These are phyloP conservation scores for Percopsis transmontana DNA, from an alignment of 2,113 vertebrate genomes.

Conservation along the genomic window DNA sequence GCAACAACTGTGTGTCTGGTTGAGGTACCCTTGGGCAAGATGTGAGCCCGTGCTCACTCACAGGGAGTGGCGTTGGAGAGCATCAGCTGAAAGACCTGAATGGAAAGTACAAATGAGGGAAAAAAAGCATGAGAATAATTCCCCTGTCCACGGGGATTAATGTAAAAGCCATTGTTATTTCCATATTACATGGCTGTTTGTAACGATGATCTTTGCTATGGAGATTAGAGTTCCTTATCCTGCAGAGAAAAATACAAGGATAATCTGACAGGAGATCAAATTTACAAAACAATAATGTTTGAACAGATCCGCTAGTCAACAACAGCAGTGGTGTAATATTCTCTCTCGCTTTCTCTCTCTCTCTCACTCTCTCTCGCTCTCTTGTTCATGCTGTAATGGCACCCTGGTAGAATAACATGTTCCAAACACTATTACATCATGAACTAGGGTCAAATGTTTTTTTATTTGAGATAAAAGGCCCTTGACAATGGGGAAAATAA, in stretches of 20 bases:
- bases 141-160: not conserved
- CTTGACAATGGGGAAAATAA: slow-evolving; percentile 39
- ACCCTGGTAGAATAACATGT: slow-evolving; percentile 36
- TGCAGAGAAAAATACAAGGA: slow-evolving; percentile 59
- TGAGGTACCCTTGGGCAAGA: no score
- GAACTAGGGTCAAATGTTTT: slow-evolving; percentile 38
- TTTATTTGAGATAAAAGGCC: slow-evolving; percentile 43
- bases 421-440: slow-evolving; percentile 34
- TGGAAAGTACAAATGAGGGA: no score
- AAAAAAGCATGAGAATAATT: no score
- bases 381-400: not conserved
- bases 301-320: slow-evolving; percentile 59
- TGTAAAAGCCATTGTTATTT: not conserved
- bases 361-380: slow-evolving; percentile 27
- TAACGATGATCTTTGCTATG: slow-evolving; percentile 17
- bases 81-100: no score
- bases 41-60: no score
- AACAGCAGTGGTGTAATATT: slow-evolving; percentile 1
- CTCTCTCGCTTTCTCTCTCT: slow-evolving; percentile 11
- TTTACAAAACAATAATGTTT: slow-evolving; percentile 56
- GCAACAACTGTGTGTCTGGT: no score
- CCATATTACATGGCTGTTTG: not conserved
- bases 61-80: no score
- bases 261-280: slow-evolving; percentile 59
- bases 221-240: slow-evolving; percentile 61